A percentile compares a stretch with the other conserved stretches of the same genome.
Conservation (phyloP, 1,140 invertebrate species). For the Procambarus virginalis region DNA sequence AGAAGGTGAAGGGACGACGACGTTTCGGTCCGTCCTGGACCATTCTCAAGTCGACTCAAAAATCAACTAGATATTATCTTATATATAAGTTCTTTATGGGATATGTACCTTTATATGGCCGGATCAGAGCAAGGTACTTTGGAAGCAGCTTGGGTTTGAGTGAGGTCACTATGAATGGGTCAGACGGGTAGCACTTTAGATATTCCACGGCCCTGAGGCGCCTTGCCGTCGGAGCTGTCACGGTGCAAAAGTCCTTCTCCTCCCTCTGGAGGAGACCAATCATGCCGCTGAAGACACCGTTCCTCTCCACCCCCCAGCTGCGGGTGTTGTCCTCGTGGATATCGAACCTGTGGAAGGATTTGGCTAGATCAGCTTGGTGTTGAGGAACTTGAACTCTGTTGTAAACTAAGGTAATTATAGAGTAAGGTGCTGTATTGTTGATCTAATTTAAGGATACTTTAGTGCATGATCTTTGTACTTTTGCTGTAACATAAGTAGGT, state of each 20-base stretch:
- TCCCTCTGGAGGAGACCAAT: conserved; percentile 18
- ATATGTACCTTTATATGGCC: conserved; percentile 1
- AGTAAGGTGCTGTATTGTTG: no score
- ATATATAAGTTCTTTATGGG: no score
- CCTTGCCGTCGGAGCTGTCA: not conserved
- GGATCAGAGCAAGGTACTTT: not conserved
- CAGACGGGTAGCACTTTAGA: conserved; percentile 7
- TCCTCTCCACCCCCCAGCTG: not conserved
- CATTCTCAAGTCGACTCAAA: no score
- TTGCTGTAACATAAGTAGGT: no score
- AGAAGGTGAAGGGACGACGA: no score
- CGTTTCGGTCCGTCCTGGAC: no score
- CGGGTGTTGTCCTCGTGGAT: conserved; percentile 1
- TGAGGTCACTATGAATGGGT: conserved; percentile 1
- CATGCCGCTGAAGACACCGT: conserved; percentile 8
- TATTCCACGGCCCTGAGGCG: conserved; percentile 10
- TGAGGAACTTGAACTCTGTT: no score
- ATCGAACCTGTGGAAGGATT: not conserved
- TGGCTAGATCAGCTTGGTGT: no score
- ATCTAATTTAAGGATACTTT: no score
- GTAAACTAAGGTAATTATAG: no score
- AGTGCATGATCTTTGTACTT: no score
- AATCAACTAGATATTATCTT: no score
- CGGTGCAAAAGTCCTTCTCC: conserved; percentile 23
- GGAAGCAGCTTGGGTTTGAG: conserved; percentile 21